These are phyloP conservation scores for Trichonephila clavata DNA, from an alignment of 1,140 invertebrate genomes.

Conservation along the genomic window DNA sequence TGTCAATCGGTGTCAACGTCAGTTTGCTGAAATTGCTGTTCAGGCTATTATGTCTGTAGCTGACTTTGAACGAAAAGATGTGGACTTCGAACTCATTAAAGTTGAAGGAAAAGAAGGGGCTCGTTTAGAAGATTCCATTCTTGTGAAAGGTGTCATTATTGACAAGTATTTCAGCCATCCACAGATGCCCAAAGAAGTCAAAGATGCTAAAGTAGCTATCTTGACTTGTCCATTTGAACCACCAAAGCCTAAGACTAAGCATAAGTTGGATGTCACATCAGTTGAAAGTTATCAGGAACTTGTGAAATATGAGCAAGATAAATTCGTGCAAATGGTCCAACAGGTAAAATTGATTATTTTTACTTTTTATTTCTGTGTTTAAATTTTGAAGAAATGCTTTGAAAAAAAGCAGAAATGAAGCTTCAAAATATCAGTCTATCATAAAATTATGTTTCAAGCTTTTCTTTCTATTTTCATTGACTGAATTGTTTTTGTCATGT, in stretches of 20 bases:
- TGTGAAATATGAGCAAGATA: conserved; percentile 96
- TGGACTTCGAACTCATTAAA: conserved; percentile 99
- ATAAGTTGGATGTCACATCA: conserved; percentile 98
- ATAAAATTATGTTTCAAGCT: neutral
- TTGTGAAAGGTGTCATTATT: conserved; percentile 98
- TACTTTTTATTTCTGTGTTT: neutral
- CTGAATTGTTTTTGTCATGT: no score
- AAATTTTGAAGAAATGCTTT: neutral
- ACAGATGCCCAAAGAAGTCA: conserved; percentile 97
- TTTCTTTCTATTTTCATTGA: neutral
- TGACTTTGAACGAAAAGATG: conserved; percentile 95
- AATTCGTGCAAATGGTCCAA: conserved; percentile 97
- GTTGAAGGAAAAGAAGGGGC: conserved; percentile 99
- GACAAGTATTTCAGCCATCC: conserved; percentile 99
- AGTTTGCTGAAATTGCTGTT: conserved; percentile 99
- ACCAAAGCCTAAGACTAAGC: conserved; percentile 99
- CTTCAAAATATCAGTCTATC: neutral
- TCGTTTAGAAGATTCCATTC: conserved; percentile 96
- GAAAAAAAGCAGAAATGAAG: no score
- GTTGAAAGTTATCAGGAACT: conserved; percentile 97
- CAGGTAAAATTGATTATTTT: conserved; percentile 83
- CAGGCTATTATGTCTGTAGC: conserved; percentile 96
- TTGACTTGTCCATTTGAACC: conserved; percentile 99
- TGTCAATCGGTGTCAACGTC: conserved; percentile 88
- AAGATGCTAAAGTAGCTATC: conserved; percentile 97